Base-by-base conservation (phyloP, 2,113 vertebrate genomes). In the Stegostoma tigrinum region DNA sequence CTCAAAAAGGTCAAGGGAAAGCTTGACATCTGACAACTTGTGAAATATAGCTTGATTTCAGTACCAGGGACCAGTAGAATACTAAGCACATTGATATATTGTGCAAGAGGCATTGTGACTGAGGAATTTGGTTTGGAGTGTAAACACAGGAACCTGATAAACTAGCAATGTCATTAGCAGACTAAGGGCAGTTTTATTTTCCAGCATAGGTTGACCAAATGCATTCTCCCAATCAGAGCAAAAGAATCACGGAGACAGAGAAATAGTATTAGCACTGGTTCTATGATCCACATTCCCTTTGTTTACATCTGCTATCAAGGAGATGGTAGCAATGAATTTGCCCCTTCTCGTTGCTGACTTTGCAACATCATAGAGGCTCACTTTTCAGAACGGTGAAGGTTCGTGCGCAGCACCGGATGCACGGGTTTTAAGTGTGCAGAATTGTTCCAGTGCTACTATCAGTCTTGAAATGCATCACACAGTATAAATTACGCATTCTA, bases 1-100 rank as follows among this genome's bases (percentile, higher is more conserved):
- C 97, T 96, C 96, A 97, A 97, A 96, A 96, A 97, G 96, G 96
- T 97, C 97, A 97, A 97, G 96, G 96, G 96, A 96, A 97, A 95
- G 95, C 96, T 96, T 97, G 97, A 97, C 97, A 97, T 97, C 97
- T 96, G 96, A 97, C 97, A 96, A 96, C 93, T 96, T 2, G 27
- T 5, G 52, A 61, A 90, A 3, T 61, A 34, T 17, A 61, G 27
- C 48, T n/a, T 14, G 4, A 64, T 61, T 61, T 27, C 87, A 34
- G 38, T 61, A n/a, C 61, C 89, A 2, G 30, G 61, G 14, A n/a
- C 5, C 30, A 66, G 34, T 17, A 38, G 19, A 38, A 15, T 7
- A 21, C n/a, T 34, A 17, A 6, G 87, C 27, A 61, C 52, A 27
- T 90, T 3, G 14, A 90, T 61, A 27, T 61, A 61, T 64, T 14